Evolutionary conservation across 2,113 vertebrate genomes (phyloP), one percentile per base, ranked within the genome.

Genomic region (Anseranas semipalmata): DNA sequence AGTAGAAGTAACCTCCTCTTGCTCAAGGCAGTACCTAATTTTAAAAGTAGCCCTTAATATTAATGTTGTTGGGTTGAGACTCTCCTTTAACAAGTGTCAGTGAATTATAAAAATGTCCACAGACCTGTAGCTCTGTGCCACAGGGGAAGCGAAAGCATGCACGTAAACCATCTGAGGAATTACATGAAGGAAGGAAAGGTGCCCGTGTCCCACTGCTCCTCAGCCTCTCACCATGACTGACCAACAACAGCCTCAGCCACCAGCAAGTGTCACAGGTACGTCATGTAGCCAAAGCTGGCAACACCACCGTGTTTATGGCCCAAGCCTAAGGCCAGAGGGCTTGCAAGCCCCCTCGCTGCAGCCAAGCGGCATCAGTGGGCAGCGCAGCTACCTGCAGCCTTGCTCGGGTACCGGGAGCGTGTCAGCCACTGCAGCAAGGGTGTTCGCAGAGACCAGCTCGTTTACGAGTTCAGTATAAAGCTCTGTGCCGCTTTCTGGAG

Each of bases 201-300:
- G 63, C 13, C 45, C 0, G 0, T 18, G 56, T 4, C 71, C 13
- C 41, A 9, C 30, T 32, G 53, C 15, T 67, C 28, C 75, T 77
- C 39, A 35, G 33, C 55, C 41, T 60, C 37, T 41, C 58, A 15
- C 43, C 66, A 43, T 0, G 0, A 4, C 25, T 74, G 50, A 12
- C 24, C 3, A 0, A 10, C 17, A 30, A 2, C 45, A 45, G 58
- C 14, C n/a, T 50, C 39, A 15, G 8, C n/a, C 8, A 39, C 27
- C 20, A 2, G 0, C 1, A 1, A 4, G 32, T 67, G 14, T 83
- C 46, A 68, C 24, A 33, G 1, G 4, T 17, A 21, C 0, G 3
- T 18, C 15, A 2, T 39, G 43, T 30, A 68, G 39, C 66, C 79
- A 41, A 16, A 43, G 46, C 20, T 0, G 0, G 10, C 27, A 7